Evolutionary conservation across 2,888 invertebrate species (phyloP), one percentile per base, ranked within the genome.

Genomic region (Cartodere bifasciata): DNA sequence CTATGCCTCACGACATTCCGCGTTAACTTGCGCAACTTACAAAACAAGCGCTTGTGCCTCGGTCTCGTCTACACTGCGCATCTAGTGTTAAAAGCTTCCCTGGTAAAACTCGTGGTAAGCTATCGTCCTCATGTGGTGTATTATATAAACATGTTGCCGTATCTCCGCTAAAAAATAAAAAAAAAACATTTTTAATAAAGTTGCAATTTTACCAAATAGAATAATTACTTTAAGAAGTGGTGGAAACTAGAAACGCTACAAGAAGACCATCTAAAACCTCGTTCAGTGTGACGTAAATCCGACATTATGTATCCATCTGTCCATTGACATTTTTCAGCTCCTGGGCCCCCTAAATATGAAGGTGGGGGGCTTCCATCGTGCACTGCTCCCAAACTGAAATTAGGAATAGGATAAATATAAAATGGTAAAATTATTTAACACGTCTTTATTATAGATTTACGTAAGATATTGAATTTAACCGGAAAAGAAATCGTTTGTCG

Each of bases 221-320:
- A 7, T 28, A 63, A 74, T 69, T 63, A 91, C 91, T 91, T 90
- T 42, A 91, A 67, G 61, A 91, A 92, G 63, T 91, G 91, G 64
- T 91, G 88, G 63, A 92, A 92, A 53, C 88, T 90, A 44, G 86
- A 79, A 32, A 90, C 79, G 48, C 85, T 87, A 63, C 91, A 92
- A 13, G 87, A 76, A 5, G 90, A 90, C 91, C 91, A 92, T 46
- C 86, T 70, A 69, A 92, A 92, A 14, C 91, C 91, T 54, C 90
- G 79, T 63, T 91, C 91, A 1, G 91, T 91, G 60, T 91, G 91
- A 48, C 91, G 67, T 39, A 92, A 68, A 63, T 92, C 91, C 31
- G 87, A 87, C 90, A 91, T 92, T 51, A 92, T 92, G 65, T 82
- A 92, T 31, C 91, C 91, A 58, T 92, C 91, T 54, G 91, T 88